These are phyloP conservation scores for Eurystomus gularis DNA, from an alignment of 2,113 vertebrate species.

Conservation along the genomic window DNA sequence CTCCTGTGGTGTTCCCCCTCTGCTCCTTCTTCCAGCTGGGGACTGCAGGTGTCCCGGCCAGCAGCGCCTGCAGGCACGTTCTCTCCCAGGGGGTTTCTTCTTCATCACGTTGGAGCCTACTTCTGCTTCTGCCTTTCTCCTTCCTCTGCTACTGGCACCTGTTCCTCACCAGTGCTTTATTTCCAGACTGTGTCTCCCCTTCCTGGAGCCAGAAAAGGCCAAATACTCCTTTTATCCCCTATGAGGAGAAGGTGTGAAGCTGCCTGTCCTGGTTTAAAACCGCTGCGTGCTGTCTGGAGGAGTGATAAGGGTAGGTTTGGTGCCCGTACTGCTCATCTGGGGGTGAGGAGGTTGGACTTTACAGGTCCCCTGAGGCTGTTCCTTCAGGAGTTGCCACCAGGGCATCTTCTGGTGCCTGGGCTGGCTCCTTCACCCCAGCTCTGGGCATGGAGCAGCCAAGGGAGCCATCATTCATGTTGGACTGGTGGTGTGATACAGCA, in stretches of 20 bases:
- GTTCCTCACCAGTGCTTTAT: not conserved
- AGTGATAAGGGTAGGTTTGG: not conserved
- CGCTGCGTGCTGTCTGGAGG: not conserved
- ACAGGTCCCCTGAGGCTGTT: not conserved
- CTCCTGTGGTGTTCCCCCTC: not conserved
- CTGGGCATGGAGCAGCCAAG: not conserved
- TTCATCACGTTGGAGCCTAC: rapidly evolving
- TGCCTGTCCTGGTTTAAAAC: not conserved
- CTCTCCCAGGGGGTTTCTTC: not conserved
- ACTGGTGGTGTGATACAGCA: not conserved
- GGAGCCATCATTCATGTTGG: not conserved
- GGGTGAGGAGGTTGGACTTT: not conserved
- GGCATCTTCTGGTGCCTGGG: not conserved
- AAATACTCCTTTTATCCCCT: not conserved
- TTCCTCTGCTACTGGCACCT: not conserved
- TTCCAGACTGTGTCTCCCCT: not conserved
- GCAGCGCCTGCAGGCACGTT: rapidly evolving
- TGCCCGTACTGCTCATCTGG: not conserved
- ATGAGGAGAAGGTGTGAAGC: not conserved
- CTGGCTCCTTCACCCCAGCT: not conserved
- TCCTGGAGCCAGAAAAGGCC: not conserved
- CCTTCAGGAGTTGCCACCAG: not conserved
- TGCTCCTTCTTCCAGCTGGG: rapidly evolving
- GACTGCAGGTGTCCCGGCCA: not conserved
- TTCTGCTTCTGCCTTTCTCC: not conserved